Evolutionary conservation across 2,888 invertebrate species (phyloP), one percentile per base, ranked within the genome.

Genomic region (Stenchaetothrips biformis): DNA sequence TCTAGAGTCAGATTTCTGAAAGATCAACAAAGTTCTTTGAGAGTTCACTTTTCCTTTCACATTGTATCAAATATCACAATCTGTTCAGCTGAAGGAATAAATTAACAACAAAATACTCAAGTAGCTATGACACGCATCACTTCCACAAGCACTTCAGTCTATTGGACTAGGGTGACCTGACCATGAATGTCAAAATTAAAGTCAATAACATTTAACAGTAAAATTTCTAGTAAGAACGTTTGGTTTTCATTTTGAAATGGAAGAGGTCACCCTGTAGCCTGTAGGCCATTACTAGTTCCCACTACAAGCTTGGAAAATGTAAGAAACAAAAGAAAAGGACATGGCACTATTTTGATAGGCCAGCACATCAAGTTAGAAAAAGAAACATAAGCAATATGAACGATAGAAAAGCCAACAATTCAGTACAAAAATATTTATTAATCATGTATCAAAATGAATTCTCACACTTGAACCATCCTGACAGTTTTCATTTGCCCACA

Each of bases 401-500:
- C 25, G 25, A 53, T 53, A 53, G 53, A 21, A 74, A 74, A 74
- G 67, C 67, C 67, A 74, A 74, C 67, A 74, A 21, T 74, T 74
- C 67, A 74, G 67, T 74, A 74, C 67, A 74, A 74, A 74, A 74
- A 74, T 74, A 74, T 74, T 74, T 74, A 74, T 74, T 74, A 74
- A 74, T 74, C 67, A 74, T 74, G 25, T 74, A 74, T 74, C 67
- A 74, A 74, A 74, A 74, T 74, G 67, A 74, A 74, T 74, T 74
- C 67, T 74, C 67, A 74, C 67, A 74, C 67, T 74, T 74, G 21
- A 74, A 74, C 67, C 7, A 74, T 74, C 67, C 67, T 74, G 67
- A 74, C 25, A 74, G 25, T 8, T 74, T 74, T 25, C 11, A 25
- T 53, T 21, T 7, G 11, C 67, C 67, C 67, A 25, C 67, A 74